Evolutionary conservation across 1,140 invertebrate species (phyloP).

Genomic region (Zaprionus taronus): DNA sequence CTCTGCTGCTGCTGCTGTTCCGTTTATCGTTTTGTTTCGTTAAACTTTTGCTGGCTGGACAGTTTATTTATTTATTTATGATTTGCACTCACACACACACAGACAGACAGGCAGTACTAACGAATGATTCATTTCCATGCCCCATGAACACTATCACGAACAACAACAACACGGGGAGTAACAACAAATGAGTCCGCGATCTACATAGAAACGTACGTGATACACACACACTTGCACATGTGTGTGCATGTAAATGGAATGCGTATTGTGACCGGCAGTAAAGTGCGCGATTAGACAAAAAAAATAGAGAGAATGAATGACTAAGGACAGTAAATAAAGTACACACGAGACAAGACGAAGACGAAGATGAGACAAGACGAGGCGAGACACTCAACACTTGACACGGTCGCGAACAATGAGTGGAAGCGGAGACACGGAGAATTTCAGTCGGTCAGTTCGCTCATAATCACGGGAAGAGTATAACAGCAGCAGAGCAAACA

Average conservation of each 20-base stretch:
- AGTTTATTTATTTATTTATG: slow-evolving; percentile 41
- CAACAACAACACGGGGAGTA: not conserved
- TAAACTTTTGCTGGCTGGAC: slow-evolving; percentile 13
- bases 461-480: slow-evolving; percentile 28
- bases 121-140: slow-evolving; percentile 46
- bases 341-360: slow-evolving; percentile 3
- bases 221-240: not conserved
- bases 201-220: slow-evolving; percentile 1
- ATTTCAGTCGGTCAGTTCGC: slow-evolving; percentile 23
- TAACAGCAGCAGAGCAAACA: slow-evolving; percentile 21
- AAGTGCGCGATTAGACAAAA: slow-evolving; percentile 11
- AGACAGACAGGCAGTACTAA: not conserved
- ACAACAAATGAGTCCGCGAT: slow-evolving; percentile 24
- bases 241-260: slow-evolving; percentile 5
- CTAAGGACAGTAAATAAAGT: slow-evolving; percentile 4
- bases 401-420: slow-evolving; percentile 25
- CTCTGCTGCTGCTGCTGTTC: not conserved
- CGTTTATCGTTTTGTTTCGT: slow-evolving; percentile 25
- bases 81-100: slow-evolving; percentile 24
- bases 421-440: slow-evolving; percentile 8
- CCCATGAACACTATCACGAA: slow-evolving; percentile 16
- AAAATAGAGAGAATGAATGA: slow-evolving; percentile 7
- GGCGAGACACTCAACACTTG: slow-evolving; percentile 24
- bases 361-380: not conserved
- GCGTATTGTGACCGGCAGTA: slow-evolving; percentile 21